A percentile compares a stretch with the other conserved stretches of the same genome.
phyloP scores from a whole-genome alignment of 2,113 vertebrate species.

The cat (Felis catus) region F.catus_Fca126_mat1.0 CM031412.1:133576501-133577000 shows the following conservation, averaged over 20 bases:
- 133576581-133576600: not conserved
- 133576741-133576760: not conserved
- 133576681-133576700: rapidly evolving
- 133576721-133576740: not conserved
- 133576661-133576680: not conserved
- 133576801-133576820: constrained; percentile 7
- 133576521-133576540: not conserved
- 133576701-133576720: not conserved
- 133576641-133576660: not conserved
- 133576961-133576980: no score
- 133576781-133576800: not conserved
- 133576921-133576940: not conserved
- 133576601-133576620: not conserved
- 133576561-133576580: not conserved
- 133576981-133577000: not conserved
- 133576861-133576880: not conserved
- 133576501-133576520: not conserved
- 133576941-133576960: not conserved
- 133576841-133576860: not conserved
- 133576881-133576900: not conserved
- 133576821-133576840: constrained; percentile 6
- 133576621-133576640: not conserved
- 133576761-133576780: not conserved
- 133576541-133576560: not conserved
- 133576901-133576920: constrained; percentile 52